phyloP scores from a whole-genome alignment of 2,113 vertebrate genomes.

The Bubo blakistoni region DNA sequence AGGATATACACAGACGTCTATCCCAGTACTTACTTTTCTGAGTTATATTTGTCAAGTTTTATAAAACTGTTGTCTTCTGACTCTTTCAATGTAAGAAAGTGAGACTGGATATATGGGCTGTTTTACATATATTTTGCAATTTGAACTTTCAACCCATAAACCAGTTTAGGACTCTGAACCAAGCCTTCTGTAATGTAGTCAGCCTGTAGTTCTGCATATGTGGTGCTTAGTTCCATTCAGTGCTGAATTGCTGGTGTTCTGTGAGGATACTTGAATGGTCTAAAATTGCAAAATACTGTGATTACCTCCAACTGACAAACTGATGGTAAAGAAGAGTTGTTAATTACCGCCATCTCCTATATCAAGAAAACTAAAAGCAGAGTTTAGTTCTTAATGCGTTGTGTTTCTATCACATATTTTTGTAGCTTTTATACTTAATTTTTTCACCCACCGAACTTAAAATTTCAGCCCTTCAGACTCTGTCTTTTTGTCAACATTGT shows the following conservation, averaged over 20 bases:
- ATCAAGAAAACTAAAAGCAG: not conserved
- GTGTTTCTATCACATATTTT: not conserved
- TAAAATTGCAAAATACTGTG: not conserved
- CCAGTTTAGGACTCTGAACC: not conserved
- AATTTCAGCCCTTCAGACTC: not conserved
- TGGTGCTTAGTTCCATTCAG: not conserved
- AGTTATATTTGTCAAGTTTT: not conserved
- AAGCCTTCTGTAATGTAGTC: not conserved
- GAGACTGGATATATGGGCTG: not conserved
- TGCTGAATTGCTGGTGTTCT: slow-evolving; percentile 12
- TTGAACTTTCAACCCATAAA: not conserved
- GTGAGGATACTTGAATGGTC: slow-evolving; percentile 14
- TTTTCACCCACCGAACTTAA: slow-evolving; percentile 2
- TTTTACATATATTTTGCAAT: not conserved
- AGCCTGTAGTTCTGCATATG: not conserved
- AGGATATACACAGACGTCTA: not conserved
- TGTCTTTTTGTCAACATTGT: slow-evolving; percentile 5
- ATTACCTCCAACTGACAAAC: not conserved
- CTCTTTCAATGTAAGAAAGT: not conserved
- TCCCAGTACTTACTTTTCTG: not conserved
- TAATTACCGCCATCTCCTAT: not conserved
- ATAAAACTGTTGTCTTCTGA: not conserved
- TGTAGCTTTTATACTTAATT: not conserved
- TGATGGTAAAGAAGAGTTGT: not conserved
- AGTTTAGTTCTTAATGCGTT: not conserved